Evolutionary conservation across 2,888 invertebrate genomes (phyloP).

Genomic region (Lasioglossum oenotherae): DNA sequence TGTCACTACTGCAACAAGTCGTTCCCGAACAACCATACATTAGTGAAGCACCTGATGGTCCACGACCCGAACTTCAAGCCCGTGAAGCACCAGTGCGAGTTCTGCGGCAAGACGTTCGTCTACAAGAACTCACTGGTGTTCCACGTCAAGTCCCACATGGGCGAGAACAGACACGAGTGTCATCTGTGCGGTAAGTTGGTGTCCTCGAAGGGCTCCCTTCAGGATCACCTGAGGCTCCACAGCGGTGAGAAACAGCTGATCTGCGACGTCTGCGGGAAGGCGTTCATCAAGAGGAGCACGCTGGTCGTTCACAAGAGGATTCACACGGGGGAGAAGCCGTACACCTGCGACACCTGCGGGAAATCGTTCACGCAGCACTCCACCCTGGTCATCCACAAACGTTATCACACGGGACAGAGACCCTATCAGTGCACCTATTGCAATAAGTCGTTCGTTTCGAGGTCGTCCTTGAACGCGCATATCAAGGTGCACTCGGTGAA

Average conservation of each 20-base stretch:
- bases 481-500: constrained; percentile 71
- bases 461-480: constrained; percentile 82
- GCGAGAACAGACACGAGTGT: constrained; percentile 82
- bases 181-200: constrained; percentile 83
- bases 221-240: constrained; percentile 83
- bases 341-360: constrained; percentile 83
- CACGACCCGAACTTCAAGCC: constrained; percentile 81
- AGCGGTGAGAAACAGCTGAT: constrained; percentile 82
- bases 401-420: constrained; percentile 84
- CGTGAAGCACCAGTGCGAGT: constrained; percentile 80
- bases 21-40: constrained; percentile 78
- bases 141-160: constrained; percentile 81
- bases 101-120: constrained; percentile 82
- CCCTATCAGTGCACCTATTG: constrained; percentile 83
- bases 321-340: constrained; percentile 84
- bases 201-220: constrained; percentile 82
- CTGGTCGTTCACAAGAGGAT: constrained; percentile 83
- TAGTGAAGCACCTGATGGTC: constrained; percentile 73
- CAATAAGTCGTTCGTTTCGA: constrained; percentile 83
- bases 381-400: constrained; percentile 83
- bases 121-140: constrained; percentile 82
- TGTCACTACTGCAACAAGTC: constrained; percentile 75
- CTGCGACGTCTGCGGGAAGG: constrained; percentile 84
- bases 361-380: constrained; percentile 84
- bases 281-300: constrained; percentile 83